Conservation (phyloP, 2,888 invertebrate species). For the Zhengitettix transpicula region DNA sequence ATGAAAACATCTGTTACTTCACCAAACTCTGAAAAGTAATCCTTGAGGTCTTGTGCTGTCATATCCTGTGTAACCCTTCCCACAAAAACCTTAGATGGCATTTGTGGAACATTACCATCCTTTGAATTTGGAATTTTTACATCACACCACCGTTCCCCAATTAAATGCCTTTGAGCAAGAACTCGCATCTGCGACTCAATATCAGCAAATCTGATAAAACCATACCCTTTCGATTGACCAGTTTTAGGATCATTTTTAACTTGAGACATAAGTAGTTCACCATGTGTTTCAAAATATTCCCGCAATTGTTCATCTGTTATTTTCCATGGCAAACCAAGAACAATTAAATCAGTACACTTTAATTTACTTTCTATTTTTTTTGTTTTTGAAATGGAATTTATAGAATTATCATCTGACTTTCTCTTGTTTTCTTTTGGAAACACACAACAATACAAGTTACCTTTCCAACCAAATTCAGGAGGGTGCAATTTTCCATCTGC, state of each 20-base stretch:
- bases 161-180: constrained; percentile 87
- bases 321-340: constrained; percentile 41
- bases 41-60: constrained; percentile 57
- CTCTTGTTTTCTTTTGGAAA: constrained; percentile 40
- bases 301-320: constrained; percentile 34
- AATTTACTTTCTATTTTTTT: constrained; percentile 30
- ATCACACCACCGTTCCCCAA: constrained; percentile 97
- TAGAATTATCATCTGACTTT: constrained; percentile 31
- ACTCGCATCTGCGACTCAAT: constrained; percentile 93
- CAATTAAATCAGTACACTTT: constrained; percentile 35
- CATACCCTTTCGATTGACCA: constrained; percentile 95
- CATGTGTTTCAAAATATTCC: constrained; percentile 46
- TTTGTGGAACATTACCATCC: constrained; percentile 27
- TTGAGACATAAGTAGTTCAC: constrained; percentile 45
- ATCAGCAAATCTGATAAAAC: constrained; percentile 90
- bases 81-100: constrained; percentile 56
- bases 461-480: constrained; percentile 41
- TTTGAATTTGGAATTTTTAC: constrained; percentile 96
- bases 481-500: constrained; percentile 34
- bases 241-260: constrained; percentile 64
- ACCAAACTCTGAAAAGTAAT: constrained; percentile 63
- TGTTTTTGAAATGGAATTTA: constrained; percentile 30
- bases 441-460: constrained; percentile 43
- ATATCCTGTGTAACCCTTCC: constrained; percentile 70
- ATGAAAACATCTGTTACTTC: constrained; percentile 76